Evolutionary conservation across 2,888 invertebrate species (phyloP), one percentile per base, ranked within the genome.

Genomic region (Tetrapedia diversipes): DNA sequence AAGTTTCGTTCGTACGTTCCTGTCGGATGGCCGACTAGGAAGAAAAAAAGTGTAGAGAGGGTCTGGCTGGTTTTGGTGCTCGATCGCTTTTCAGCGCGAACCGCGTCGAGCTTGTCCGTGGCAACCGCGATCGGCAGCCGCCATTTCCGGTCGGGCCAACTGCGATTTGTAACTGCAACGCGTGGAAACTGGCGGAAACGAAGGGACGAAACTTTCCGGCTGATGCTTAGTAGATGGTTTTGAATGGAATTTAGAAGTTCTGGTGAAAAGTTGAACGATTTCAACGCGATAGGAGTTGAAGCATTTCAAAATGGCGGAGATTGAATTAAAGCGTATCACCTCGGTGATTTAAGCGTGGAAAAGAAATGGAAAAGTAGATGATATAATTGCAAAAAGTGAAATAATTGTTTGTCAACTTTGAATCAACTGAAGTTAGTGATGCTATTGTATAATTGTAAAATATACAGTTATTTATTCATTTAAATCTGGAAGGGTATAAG

Each of bases 1-100:
- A 79, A 79, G 53, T 79, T 79, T 37, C 51, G 49, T 27, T 37
- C 37, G 63, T 63, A 34, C 4, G 32, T 24, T 49, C 19, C 16
- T 4, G 14, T 49, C 19, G n/a, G 61, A 34, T 37, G 49, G 19
- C 7, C 27, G 39, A 49, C n/a, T n/a, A n/a, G n/a, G n/a, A n/a
- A n/a, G n/a, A 63, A 39, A 51, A 63, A 60, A n/a, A 14, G 19
- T n/a, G n/a, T n/a, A n/a, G n/a, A n/a, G 7, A 0, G 16, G 10
- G 1, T 27, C 19, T 2, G 1, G n/a, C 29, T 51, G n/a, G 47
- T 64, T 64, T 37, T 16, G 19, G 29, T 19, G 37, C 27, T 6
- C 39, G 39, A 39, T 39, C 27, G 51, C 16, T 53, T 53, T 64
- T 39, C 51, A 29, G 10, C 14, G 10, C 37, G 16, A 11, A 22